Conservation (phyloP, 2,113 vertebrate genomes). For the Amphiprion ocellaris region DNA sequence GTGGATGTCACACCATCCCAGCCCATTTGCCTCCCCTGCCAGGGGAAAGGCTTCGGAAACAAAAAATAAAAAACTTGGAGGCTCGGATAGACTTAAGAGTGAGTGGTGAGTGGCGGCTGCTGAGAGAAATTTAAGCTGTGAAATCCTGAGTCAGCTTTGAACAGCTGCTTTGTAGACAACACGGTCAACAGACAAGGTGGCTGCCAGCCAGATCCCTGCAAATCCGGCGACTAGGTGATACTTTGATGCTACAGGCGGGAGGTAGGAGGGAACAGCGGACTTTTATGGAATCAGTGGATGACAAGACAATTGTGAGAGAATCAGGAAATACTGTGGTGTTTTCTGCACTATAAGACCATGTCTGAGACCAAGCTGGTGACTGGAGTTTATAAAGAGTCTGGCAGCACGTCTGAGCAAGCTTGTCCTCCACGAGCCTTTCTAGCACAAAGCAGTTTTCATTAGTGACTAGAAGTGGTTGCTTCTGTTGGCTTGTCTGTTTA, state of each 20-base stretch:
- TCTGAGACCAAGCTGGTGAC: not conserved
- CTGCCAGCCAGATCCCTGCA: conserved; percentile 53
- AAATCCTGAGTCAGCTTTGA: conserved; percentile 73
- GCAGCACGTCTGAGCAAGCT: not conserved
- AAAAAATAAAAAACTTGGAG: conserved; percentile 5
- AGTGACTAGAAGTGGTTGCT: not conserved
- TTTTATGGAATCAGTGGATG: conserved; percentile 36
- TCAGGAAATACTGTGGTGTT: conserved; percentile 33
- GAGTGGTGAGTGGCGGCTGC: conserved; percentile 41
- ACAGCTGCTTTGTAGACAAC: conserved; percentile 74
- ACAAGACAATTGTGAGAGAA: conserved; percentile 37
- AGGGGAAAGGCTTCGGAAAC: conserved; percentile 8
- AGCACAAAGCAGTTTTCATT: not conserved
- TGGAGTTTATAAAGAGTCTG: conserved; percentile 28
- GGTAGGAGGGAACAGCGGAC: conserved; percentile 29
- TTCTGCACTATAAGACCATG: conserved; percentile 1
- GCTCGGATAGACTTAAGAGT: conserved; percentile 49
- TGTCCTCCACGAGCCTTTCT: not conserved
- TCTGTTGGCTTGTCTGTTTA: not conserved
- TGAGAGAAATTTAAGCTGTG: conserved; percentile 65
- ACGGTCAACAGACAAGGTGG: conserved; percentile 51
- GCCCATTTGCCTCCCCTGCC: conserved; percentile 41
- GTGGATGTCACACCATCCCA: conserved; percentile 48
- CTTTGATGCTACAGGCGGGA: conserved; percentile 38
- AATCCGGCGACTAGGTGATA: conserved; percentile 50